Evolutionary conservation across 1,140 invertebrate genomes (phyloP).

Genomic region (Zaprionus inermis): DNA sequence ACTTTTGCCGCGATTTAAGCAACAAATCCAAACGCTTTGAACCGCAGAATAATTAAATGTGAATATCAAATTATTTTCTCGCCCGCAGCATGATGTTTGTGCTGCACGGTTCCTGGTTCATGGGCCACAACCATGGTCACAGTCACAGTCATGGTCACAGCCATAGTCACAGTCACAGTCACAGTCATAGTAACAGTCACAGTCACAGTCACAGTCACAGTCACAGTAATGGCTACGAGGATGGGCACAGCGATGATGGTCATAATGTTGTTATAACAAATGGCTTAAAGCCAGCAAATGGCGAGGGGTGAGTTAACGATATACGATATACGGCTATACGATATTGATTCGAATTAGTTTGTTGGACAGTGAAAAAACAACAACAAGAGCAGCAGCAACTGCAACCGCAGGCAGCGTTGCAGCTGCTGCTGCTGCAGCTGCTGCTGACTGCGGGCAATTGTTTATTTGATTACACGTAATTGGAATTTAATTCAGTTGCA

Average conservation of each 20-base stretch:
- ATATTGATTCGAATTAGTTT: conserved; percentile 50
- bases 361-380: conserved; percentile 16
- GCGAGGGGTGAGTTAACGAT: conserved; percentile 1
- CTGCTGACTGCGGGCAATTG: conserved; percentile 28
- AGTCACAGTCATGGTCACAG: conserved; percentile 55
- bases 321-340: neutral
- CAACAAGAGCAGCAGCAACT: conserved; percentile 2
- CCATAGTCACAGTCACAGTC: conserved; percentile 41
- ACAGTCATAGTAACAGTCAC: conserved; percentile 44
- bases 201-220: conserved; percentile 32
- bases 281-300: conserved; percentile 46
- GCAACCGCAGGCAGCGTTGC: neutral
- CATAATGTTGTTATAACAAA: conserved; percentile 56
- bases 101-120: conserved; percentile 87
- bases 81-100: conserved; percentile 89
- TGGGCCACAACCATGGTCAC: conserved; percentile 65
- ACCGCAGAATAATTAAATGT: conserved; percentile 35
- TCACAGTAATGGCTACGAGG: conserved; percentile 18
- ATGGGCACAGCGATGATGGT: conserved; percentile 22
- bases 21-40: conserved; percentile 4
- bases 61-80: conserved; percentile 37
- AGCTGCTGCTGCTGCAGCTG: conserved; percentile 12
- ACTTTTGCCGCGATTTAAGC: neutral
- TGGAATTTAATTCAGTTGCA: conserved; percentile 55
- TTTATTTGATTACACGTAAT: conserved; percentile 56